A percentile compares a stretch with the other conserved stretches of the same genome.
phyloP scores from a whole-genome alignment of 1,140 invertebrate genomes.

The Drosophila quadrilineata region DNA sequence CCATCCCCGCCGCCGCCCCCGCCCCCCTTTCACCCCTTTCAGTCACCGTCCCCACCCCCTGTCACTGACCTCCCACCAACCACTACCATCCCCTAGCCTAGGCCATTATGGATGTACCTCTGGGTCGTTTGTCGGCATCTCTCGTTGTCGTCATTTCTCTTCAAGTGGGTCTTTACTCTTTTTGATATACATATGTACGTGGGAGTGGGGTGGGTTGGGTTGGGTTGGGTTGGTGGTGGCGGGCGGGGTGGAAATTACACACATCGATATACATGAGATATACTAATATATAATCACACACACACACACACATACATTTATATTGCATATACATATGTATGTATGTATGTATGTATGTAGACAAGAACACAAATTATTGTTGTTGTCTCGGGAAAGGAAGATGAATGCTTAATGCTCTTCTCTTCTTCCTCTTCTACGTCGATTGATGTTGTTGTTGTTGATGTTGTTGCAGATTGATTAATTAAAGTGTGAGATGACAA shows the following conservation, averaged over 20 bases:
- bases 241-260: not conserved
- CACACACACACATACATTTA: not conserved
- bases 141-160: slow-evolving; percentile 39
- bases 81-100: not conserved
- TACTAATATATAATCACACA: not conserved
- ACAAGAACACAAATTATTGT: slow-evolving; percentile 32
- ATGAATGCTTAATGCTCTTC: slow-evolving; percentile 30
- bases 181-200: slow-evolving; percentile 6
- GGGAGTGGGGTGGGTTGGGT: slow-evolving; percentile 1
- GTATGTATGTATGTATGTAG: slow-evolving; percentile 3
- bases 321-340: not conserved
- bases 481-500: slow-evolving; percentile 68
- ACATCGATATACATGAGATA: too few species aligned
- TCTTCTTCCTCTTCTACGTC: not conserved
- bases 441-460: slow-evolving; percentile 21
- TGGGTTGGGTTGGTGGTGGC: not conserved
- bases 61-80: not conserved
- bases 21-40: not conserved
- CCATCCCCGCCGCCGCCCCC: too few species aligned
- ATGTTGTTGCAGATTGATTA: slow-evolving; percentile 51
- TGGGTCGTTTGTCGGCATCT: slow-evolving; percentile 11
- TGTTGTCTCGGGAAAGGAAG: slow-evolving; percentile 23
- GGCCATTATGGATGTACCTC: not conserved
- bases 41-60: not conserved
- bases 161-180: slow-evolving; percentile 34